These are phyloP conservation scores for Argopecten irradians DNA, from an alignment of 1,140 invertebrate species.

Conservation along the genomic window DNA sequence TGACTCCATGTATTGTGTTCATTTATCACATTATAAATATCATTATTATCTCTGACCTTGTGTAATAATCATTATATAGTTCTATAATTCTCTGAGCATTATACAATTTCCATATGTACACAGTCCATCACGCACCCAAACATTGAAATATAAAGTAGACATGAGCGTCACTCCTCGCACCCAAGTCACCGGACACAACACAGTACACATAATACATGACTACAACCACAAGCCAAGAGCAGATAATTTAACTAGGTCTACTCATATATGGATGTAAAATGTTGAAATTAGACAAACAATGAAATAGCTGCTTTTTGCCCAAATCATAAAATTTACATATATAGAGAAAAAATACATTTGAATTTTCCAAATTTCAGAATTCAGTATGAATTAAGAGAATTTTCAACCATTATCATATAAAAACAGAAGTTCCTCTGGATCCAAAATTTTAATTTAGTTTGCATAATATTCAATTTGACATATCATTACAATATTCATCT, in stretches of 20 bases:
- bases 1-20: not conserved
- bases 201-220: not conserved
- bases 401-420: no score
- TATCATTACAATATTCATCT: no score
- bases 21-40: slow-evolving; percentile 23
- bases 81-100: slow-evolving; percentile 22
- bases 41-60: slow-evolving; percentile 5
- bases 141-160: not conserved
- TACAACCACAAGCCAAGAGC: slow-evolving; percentile 6
- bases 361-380: no score
- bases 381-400: no score
- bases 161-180: not conserved
- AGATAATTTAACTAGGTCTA: not conserved
- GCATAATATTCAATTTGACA: no score
- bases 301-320: no score
- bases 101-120: not conserved
- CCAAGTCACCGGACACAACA: not conserved
- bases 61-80: slow-evolving; percentile 16
- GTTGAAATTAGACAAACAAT: no score
- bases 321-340: no score
- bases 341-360: no score
- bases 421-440: no score
- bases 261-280: not conserved
- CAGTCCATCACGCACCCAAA: not conserved
- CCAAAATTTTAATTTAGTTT: no score